phyloP scores from a whole-genome alignment of 2,113 vertebrate genomes.

The Trochalopteron elliotii region DNA sequence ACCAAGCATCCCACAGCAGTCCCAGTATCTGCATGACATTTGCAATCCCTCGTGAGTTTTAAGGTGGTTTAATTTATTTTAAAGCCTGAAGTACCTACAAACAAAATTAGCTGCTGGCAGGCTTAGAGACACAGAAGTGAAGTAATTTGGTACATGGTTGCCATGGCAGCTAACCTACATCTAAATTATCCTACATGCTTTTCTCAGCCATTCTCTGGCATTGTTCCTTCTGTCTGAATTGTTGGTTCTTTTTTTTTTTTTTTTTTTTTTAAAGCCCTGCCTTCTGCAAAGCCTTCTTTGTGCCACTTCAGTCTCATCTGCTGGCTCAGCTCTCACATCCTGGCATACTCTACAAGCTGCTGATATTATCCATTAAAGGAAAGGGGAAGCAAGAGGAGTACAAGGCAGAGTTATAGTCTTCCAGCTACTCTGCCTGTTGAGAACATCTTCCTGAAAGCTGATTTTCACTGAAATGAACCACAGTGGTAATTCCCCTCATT shows the following conservation, averaged over 20 bases:
- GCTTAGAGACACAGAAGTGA: slow-evolving; percentile 2
- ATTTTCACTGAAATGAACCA: neutral
- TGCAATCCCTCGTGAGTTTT: neutral
- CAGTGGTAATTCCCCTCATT: neutral
- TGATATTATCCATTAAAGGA: neutral
- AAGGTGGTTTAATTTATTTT: neutral
- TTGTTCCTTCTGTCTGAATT: neutral
- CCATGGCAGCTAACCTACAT: slow-evolving; percentile 53
- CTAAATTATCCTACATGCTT: neutral
- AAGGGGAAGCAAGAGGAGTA: neutral
- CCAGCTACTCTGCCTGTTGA: neutral
- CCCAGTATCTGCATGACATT: neutral
- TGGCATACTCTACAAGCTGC: neutral
- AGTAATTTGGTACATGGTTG: slow-evolving; percentile 21
- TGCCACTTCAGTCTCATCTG: neutral
- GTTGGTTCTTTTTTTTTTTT: neutral
- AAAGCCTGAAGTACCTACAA: neutral
- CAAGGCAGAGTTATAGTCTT: neutral
- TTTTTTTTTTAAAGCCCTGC: neutral
- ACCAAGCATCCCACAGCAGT: neutral
- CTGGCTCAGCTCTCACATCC: neutral
- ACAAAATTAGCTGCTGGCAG: slow-evolving; percentile 2
- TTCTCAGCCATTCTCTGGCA: neutral
- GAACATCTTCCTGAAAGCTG: neutral
- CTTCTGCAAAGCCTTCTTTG: neutral